Base-by-base conservation (phyloP, 2,888 invertebrate genomes). In the Drosophila longiperda region DNA sequence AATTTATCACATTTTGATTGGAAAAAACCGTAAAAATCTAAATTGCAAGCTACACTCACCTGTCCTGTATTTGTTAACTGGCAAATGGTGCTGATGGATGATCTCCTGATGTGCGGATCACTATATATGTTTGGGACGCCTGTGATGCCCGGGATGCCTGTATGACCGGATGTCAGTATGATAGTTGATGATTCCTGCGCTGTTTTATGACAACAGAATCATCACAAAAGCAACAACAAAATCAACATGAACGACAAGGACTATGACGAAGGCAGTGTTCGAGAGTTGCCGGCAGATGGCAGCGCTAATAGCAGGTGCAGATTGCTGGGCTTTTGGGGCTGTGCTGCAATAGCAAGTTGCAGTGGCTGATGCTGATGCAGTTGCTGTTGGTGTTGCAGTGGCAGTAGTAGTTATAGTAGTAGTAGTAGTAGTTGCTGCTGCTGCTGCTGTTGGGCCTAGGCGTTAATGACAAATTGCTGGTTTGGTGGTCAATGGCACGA, bases 401-500 rank as follows among this genome's bases (percentile, higher is more conserved):
- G 68, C 53, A 70, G 26, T 38, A 0, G 34, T 3, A 5, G 53
- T 34, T 5, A 36, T 5, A 17, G 4, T 17, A 60, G 49, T 34
- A 17, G 36, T 36, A 1, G 33, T 15, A 60, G 54, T 36, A 17
- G 54, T 26, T 60, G 64, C 29, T 70, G 61, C 8, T 74, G 58
- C 6, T 54, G 57, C 33, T 74, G 73, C 36, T 72, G 78, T 66
- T 82, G 78, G 61, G 52, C 73, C 69, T 68, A 69, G 78, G 66
- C 71, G 72, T 76, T 81, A 77, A 76, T 83, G 87, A 83, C 74
- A 80, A 83, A 78, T 78, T 70, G 83, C 83, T 83, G 73, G 52
- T 75, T 88, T 86, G 89, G 82, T 87, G 89, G 89, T 88, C 89
- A 86, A 62, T 83, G 80, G 80, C 70, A 71, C 72, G 75, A 67